A percentile compares a stretch with the other conserved stretches of the same genome.
Evolutionary conservation across 2,797 vertebrate genomes (phyloP).

Genomic region (Hydrophis major): DNA sequence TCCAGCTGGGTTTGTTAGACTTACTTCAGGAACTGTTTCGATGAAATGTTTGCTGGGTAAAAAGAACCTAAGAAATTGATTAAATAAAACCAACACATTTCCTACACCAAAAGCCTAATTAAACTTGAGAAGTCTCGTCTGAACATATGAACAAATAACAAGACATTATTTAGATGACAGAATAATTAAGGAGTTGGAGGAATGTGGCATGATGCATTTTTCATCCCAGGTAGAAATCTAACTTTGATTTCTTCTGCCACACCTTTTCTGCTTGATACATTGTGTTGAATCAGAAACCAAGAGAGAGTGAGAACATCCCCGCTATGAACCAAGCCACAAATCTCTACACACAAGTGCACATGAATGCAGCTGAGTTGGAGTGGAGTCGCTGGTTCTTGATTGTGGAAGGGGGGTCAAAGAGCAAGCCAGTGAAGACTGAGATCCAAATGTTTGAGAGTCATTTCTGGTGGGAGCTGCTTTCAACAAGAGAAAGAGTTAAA

Average conservation of each 20-base stretch:
- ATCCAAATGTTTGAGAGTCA: neutral
- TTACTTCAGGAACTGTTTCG: neutral
- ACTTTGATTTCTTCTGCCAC: neutral
- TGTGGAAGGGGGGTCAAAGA: neutral
- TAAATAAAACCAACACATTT: neutral
- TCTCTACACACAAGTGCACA: neutral
- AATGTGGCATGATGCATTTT: neutral
- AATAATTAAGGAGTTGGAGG: neutral
- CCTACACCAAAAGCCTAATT: neutral
- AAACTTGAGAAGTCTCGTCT: neutral
- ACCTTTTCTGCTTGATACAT: neutral
- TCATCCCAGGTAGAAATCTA: neutral
- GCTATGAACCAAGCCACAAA: neutral
- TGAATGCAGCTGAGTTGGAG: neutral
- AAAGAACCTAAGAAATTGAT: neutral
- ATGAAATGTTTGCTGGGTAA: neutral
- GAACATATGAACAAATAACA: neutral
- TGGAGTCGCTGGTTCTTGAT: neutral
- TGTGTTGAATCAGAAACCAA: neutral
- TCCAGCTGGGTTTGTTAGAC: neutral
- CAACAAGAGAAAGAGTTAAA: slow-evolving; percentile 4
- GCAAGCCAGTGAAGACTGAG: neutral
- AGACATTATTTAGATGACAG: neutral
- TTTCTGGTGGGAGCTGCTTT: neutral
- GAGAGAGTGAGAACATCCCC: neutral